These are phyloP conservation scores for Ictidomys tridecemlineatus DNA, from an alignment of 2,113 vertebrate species.

Conservation along the genomic window DNA sequence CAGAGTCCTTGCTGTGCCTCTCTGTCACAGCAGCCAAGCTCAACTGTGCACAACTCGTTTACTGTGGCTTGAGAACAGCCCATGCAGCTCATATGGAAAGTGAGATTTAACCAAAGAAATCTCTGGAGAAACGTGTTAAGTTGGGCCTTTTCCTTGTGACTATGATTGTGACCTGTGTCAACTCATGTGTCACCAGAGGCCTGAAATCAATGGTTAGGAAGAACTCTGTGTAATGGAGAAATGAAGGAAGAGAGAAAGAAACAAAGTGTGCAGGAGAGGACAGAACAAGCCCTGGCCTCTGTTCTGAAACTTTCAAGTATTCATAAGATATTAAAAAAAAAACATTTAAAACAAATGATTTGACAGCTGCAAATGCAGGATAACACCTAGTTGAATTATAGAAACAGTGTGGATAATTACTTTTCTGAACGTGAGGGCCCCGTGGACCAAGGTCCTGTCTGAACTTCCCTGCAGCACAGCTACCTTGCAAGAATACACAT, in stretches of 20 bases:
- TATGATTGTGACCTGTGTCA: constrained; percentile 68
- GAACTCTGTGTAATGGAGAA: constrained; percentile 51
- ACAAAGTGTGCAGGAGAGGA: neutral
- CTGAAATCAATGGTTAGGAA: constrained; percentile 81
- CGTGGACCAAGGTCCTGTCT: constrained; percentile 85
- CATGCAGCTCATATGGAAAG: constrained; percentile 66
- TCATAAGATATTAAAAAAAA: constrained; percentile 79
- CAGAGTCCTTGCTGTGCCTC: neutral
- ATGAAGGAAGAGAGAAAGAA: no score
- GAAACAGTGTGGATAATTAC: constrained; percentile 91
- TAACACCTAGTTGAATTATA: constrained; percentile 90
- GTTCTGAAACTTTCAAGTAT: constrained; percentile 85
- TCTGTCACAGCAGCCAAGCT: neutral
- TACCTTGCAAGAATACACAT: constrained; percentile 82
- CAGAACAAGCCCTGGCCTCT: constrained; percentile 65
- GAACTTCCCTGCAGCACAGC: constrained; percentile 86
- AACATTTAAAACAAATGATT: constrained; percentile 87
- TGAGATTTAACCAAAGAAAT: constrained; percentile 68
- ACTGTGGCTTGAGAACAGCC: constrained; percentile 67
- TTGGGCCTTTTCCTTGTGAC: constrained; percentile 73
- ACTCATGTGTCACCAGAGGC: constrained; percentile 79
- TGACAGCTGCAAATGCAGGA: constrained; percentile 90
- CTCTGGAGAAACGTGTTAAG: constrained; percentile 68
- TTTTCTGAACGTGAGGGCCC: constrained; percentile 86
- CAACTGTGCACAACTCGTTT: constrained; percentile 38